Conservation (phyloP, 2,113 vertebrate genomes). For the Toxostoma redivivum region DNA sequence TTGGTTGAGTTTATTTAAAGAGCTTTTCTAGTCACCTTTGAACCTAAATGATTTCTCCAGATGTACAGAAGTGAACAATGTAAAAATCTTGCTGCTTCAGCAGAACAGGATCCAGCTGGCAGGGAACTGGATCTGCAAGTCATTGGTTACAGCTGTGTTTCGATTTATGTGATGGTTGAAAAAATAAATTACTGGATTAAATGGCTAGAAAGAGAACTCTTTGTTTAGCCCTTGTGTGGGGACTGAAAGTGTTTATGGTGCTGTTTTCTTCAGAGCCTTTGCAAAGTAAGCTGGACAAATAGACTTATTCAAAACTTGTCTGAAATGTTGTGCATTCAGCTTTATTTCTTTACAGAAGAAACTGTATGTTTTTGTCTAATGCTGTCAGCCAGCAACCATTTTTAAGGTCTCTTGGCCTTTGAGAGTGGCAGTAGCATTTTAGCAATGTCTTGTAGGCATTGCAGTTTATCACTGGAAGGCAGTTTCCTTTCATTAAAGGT, state of each 20-base stretch:
- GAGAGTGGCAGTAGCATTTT: conserved; percentile 48
- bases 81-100: conserved; percentile 91
- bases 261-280: conserved; percentile 79
- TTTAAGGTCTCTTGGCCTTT: conserved; percentile 63
- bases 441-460: conserved; percentile 42
- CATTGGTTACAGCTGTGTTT: conserved; percentile 96
- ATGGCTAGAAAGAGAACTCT: conserved; percentile 81
- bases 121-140: conserved; percentile 83
- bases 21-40: conserved; percentile 85
- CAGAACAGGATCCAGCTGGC: conserved; percentile 90
- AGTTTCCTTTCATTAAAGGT: conserved; percentile 48
- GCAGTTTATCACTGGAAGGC: conserved; percentile 56
- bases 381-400: conserved; percentile 66
- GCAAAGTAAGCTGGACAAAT: conserved; percentile 78
- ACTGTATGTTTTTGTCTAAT: conserved; percentile 60
- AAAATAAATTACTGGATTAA: conserved; percentile 97
- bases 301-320: conserved; percentile 75
- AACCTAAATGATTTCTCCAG: conserved; percentile 88
- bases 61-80: conserved; percentile 88
- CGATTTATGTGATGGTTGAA: conserved; percentile 93
- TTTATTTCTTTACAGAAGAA: conserved; percentile 72
- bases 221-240: conserved; percentile 80
- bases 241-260: conserved; percentile 82
- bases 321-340: conserved; percentile 74
- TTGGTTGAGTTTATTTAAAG: conserved; percentile 86